phyloP scores from a whole-genome alignment of 2,797 vertebrate species.

The Scleropages formosus region DNA sequence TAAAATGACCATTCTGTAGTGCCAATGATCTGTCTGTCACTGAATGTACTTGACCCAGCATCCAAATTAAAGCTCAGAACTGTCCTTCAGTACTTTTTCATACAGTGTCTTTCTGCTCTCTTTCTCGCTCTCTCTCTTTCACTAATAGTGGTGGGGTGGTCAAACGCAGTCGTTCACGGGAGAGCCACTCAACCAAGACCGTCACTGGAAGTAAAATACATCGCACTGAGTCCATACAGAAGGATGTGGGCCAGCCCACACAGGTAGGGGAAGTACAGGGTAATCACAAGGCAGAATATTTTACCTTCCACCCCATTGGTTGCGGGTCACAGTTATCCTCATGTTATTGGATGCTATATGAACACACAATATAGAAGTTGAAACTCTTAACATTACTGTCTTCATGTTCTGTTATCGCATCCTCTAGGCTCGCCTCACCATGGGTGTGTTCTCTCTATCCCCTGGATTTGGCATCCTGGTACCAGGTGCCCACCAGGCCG shows the following conservation, averaged over 20 bases:
- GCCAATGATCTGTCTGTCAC: too few species aligned
- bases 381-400: background rate
- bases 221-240: conserved; percentile 52
- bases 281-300: background rate
- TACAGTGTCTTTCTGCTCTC: too few species aligned
- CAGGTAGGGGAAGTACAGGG: conserved; percentile 56
- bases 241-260: conserved; percentile 41
- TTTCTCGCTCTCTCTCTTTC: conserved; percentile 25
- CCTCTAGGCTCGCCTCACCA: conserved; percentile 64
- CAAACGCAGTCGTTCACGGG: conserved; percentile 53
- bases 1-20: conserved; percentile 39
- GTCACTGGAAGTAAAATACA: conserved; percentile 43
- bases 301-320: background rate
- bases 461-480: conserved; percentile 70
- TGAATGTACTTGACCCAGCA: too few species aligned
- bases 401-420: background rate
- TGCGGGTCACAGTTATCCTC: background rate
- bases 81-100: background rate
- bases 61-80: too few species aligned
- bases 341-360: background rate
- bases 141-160: conserved; percentile 29
- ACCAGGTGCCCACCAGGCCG: conserved; percentile 65
- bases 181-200: conserved; percentile 51
- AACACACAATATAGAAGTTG: background rate
- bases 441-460: conserved; percentile 77